Evolutionary conservation across 2,797 vertebrate genomes (phyloP).

Genomic region (Halcyon smyrnensis): DNA sequence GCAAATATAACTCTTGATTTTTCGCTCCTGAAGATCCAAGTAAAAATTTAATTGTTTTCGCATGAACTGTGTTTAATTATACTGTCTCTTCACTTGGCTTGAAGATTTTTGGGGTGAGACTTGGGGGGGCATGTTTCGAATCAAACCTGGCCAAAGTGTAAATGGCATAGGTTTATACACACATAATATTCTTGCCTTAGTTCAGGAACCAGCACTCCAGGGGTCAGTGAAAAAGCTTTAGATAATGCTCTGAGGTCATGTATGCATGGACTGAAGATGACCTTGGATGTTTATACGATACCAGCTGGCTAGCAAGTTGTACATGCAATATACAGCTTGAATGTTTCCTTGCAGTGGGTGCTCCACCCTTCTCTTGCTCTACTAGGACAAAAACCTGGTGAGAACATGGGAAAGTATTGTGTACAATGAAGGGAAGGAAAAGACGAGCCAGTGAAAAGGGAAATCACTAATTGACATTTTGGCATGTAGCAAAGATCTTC

Average conservation of each 20-base stretch:
- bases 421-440: background rate
- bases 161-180: background rate
- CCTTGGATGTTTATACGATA: background rate
- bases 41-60: background rate
- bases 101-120: background rate
- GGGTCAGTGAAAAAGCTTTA: background rate
- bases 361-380: background rate
- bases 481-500: background rate
- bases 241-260: background rate
- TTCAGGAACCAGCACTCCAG: background rate
- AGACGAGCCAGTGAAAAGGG: constrained; percentile 7
- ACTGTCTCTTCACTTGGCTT: background rate
- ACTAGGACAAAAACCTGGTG: background rate
- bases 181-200: fast-evolving
- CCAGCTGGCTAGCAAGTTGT: background rate
- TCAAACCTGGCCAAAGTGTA: background rate
- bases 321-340: background rate
- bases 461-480: constrained; percentile 25
- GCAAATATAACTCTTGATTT: background rate
- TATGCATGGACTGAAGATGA: background rate
- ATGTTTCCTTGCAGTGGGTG: background rate
- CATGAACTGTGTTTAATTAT: background rate
- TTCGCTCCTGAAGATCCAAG: background rate
- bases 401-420: constrained; percentile 1
- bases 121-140: background rate